Base-by-base conservation (phyloP, 2,888 invertebrate species). In the Ennomos fuscantarius region DNA sequence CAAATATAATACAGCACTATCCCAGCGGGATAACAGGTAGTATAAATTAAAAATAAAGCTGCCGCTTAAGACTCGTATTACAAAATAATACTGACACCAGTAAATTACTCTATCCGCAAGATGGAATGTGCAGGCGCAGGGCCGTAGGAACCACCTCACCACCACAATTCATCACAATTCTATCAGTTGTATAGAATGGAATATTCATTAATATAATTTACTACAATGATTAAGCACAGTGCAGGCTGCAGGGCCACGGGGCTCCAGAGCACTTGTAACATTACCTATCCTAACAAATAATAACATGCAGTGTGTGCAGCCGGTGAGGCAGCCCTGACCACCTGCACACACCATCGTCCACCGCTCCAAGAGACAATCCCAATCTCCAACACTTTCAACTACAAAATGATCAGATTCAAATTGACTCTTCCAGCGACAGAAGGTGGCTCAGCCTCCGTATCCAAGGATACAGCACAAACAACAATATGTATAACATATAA, bases 1-100 rank as follows among this genome's bases (percentile, higher is more conserved):
- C 88, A 84, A 88, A 88, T 89, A 90, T 89, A 90, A 89, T 92
- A 91, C 92, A 91, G 86, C 86, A 86, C 83, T 90, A 91, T 87
- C 90, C 90, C 89, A 79, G 76, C 31, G 84, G 89, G 90, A 89
- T 90, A 90, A 86, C 86, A 84, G 84, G 84, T 89, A 89, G 84
- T 89, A 89, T 89, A 89, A 90, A 89, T 89, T 90, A 91, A 87
- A 87, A 89, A 86, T 91, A 90, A 92, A 92, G 91, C 91, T 90
- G 89, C 87, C 84, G 91, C 91, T 91, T 90, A 88, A 89, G 78
- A 89, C 83, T 87, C 60, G 87, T 88, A 86, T 89, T 91, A 91
- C 89, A 87, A 89, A 86, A 91, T 91, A 91, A 91, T 91, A 91
- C 91, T 91, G 91, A 89, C 87, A 88, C 88, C 90, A 90, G 89